A percentile compares a stretch with the other conserved stretches of the same genome.
Evolutionary conservation across 2,888 invertebrate genomes (phyloP).

Genomic region (Colostygia pectinataria): DNA sequence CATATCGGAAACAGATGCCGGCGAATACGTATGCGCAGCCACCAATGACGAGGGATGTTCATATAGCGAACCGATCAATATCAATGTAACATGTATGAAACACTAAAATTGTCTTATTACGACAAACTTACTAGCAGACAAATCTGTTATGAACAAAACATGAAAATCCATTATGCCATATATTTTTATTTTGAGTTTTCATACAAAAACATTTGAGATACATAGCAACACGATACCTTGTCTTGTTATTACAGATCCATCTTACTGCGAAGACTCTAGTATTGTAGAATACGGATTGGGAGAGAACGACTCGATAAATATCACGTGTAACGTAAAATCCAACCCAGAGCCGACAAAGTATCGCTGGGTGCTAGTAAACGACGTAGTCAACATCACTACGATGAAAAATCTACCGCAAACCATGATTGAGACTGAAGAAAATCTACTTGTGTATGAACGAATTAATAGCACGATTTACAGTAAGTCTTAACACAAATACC

Average conservation of each 20-base stretch:
- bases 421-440: constrained; percentile 50
- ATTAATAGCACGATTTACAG: constrained; percentile 61
- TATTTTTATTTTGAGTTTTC: too few species aligned
- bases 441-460: constrained; percentile 55
- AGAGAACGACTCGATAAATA: constrained; percentile 61
- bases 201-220: too few species aligned
- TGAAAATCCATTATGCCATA: too few species aligned
- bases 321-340: constrained; percentile 63
- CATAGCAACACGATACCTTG: neutral
- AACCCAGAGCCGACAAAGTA: constrained; percentile 60
- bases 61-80: constrained; percentile 58
- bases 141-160: too few species aligned
- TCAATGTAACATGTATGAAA: constrained; percentile 71
- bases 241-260: constrained; percentile 51
- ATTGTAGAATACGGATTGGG: constrained; percentile 62
- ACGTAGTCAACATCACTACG: constrained; percentile 47
- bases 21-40: constrained; percentile 70
- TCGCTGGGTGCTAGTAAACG: constrained; percentile 65
- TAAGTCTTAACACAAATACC: constrained; percentile 43
- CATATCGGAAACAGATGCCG: constrained; percentile 56
- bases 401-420: constrained; percentile 46
- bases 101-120: too few species aligned
- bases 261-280: constrained; percentile 60
- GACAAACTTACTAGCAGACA: too few species aligned
- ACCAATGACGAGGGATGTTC: constrained; percentile 62